These are phyloP conservation scores for Trichonephila clavipes DNA, from an alignment of 1,140 invertebrate species.

Conservation along the genomic window DNA sequence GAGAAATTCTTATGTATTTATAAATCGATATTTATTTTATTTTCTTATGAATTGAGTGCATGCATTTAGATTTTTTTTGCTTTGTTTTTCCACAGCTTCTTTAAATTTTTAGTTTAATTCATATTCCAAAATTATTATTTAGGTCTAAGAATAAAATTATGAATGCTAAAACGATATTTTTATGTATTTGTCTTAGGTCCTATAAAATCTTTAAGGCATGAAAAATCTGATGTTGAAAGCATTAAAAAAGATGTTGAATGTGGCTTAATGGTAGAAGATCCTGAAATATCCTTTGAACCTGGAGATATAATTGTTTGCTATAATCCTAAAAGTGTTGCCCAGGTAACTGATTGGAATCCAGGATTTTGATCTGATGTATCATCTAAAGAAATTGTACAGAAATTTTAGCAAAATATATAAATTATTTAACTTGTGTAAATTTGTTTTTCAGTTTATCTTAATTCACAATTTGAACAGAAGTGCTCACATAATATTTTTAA, in stretches of 20 bases:
- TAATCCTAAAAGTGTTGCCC: constrained; percentile 84
- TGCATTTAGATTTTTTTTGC: too few relatives aligned
- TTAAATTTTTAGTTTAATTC: too few relatives aligned
- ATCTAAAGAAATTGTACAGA: constrained; percentile 20
- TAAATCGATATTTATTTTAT: too few relatives aligned
- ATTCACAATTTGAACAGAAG: too few relatives aligned
- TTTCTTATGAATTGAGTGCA: too few relatives aligned
- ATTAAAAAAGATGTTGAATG: constrained; percentile 94
- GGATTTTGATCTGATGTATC: constrained; percentile 74
- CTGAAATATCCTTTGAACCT: constrained; percentile 84
- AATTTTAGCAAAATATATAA: not conserved
- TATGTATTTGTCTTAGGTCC: constrained; percentile 83
- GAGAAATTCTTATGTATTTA: too few relatives aligned
- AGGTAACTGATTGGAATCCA: constrained; percentile 88
- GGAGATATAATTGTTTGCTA: constrained; percentile 92
- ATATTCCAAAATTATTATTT: too few relatives aligned
- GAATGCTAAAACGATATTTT: constrained; percentile 5
- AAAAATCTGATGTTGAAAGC: constrained; percentile 92
- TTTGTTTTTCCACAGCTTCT: too few relatives aligned
- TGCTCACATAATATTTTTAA: too few relatives aligned
- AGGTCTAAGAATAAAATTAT: too few relatives aligned
- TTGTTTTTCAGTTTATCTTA: too few relatives aligned
- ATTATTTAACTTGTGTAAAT: not conserved
- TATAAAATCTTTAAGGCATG: constrained; percentile 90
- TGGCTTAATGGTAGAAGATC: constrained; percentile 89